Percentiles rank a stretch among this genome's conserved stretches.
phyloP scores from a whole-genome alignment of 2,113 vertebrate genomes.

The Cololabis saira region DNA sequence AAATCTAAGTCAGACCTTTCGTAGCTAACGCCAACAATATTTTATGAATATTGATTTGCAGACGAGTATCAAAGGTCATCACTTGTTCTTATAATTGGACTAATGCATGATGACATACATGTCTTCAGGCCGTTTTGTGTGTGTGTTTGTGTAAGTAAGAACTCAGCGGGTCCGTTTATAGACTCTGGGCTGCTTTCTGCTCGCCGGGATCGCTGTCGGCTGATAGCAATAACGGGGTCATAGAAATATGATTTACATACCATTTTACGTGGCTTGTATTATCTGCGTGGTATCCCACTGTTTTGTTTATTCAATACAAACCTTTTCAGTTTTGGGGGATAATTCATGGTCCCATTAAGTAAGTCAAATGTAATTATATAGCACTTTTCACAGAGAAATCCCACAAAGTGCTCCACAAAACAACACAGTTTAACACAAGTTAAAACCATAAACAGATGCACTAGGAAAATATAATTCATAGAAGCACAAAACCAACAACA shows the following conservation, averaged over 20 bases:
- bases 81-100: not conserved
- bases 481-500: too few species aligned
- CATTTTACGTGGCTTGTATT: not conserved
- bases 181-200: slow-evolving; percentile 55
- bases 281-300: not conserved
- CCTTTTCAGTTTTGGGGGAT: too few species aligned
- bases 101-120: slow-evolving; percentile 18
- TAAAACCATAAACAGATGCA: too few species aligned
- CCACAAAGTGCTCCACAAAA: too few species aligned
- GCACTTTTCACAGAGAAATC: too few species aligned
- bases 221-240: not conserved
- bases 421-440: too few species aligned
- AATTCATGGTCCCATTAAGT: too few species aligned
- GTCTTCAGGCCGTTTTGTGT: slow-evolving; percentile 42
- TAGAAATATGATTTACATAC: not conserved
- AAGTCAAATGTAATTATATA: too few species aligned
- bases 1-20: too few species aligned
- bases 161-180: slow-evolving; percentile 68
- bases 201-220: slow-evolving; percentile 28
- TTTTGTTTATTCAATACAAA: too few species aligned
- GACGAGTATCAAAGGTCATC: not conserved
- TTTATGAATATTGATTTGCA: not conserved
- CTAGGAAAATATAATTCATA: too few species aligned
- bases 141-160: slow-evolving; percentile 13
- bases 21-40: not conserved